These are phyloP conservation scores for Thunnus albacares DNA, from an alignment of 2,797 vertebrate genomes.

Conservation along the genomic window DNA sequence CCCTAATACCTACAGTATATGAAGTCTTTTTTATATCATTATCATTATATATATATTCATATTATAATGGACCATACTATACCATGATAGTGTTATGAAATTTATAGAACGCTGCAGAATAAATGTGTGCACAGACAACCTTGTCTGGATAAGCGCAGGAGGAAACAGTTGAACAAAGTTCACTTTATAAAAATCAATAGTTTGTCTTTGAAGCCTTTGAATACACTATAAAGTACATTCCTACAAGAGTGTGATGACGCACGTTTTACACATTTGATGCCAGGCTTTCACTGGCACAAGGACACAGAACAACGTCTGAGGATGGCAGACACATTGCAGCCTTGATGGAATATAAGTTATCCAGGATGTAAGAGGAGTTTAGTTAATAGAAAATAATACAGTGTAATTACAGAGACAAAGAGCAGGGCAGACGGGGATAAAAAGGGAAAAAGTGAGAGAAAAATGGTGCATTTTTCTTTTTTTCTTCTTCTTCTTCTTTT, in stretches of 20 bases:
- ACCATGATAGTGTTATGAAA: not conserved
- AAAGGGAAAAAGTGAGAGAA: not conserved
- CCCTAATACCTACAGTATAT: no score
- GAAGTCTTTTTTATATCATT: no score
- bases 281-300: conserved; percentile 25
- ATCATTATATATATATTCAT: no score
- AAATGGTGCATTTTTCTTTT: not conserved
- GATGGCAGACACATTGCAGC: not conserved
- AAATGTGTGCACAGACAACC: not conserved
- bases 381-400: not conserved
- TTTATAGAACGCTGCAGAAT: not conserved
- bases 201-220: conserved; percentile 1
- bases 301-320: not conserved
- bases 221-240: not conserved
- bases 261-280: conserved; percentile 3
- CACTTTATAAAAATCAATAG: conserved; percentile 8
- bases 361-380: not conserved
- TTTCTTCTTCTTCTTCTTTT: no score
- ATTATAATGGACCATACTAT: not conserved
- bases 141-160: not conserved
- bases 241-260: not conserved
- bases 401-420: not conserved
- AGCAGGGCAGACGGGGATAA: not conserved
- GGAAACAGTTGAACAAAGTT: conserved; percentile 3
- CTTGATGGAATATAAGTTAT: not conserved